phyloP scores from a whole-genome alignment of 2,113 vertebrate species.

The Motacilla tschutschensis region DNA sequence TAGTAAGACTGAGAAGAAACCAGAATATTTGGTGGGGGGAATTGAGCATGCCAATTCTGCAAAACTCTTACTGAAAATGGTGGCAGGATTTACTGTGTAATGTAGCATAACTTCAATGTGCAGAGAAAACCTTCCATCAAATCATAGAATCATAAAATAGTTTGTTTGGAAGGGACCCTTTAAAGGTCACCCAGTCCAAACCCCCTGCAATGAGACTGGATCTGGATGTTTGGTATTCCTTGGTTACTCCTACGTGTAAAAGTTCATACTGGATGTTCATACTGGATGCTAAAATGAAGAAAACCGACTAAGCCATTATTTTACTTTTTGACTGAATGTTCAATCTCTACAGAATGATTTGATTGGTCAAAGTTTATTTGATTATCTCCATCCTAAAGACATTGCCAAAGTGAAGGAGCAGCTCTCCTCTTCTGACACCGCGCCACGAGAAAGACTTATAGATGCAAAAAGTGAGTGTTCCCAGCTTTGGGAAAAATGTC shows the following conservation, averaged over 20 bases:
- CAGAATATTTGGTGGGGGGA: background rate
- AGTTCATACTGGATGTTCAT: background rate
- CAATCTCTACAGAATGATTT: slow-evolving; percentile 86
- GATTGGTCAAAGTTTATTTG: slow-evolving; percentile 97
- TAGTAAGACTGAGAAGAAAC: background rate
- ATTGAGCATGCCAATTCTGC: background rate
- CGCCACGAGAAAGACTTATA: slow-evolving; percentile 93
- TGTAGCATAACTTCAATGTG: background rate
- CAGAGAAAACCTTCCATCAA: background rate
- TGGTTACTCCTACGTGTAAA: background rate
- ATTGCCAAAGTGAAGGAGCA: slow-evolving; percentile 99
- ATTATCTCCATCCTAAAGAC: slow-evolving; percentile 98
- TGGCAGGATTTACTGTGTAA: background rate
- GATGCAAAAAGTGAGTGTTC: slow-evolving; percentile 92
- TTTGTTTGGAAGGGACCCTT: background rate
- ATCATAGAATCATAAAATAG: background rate
- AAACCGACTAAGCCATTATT: background rate
- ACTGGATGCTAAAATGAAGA: background rate
- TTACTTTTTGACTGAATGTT: slow-evolving; percentile 25
- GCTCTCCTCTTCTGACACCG: slow-evolving; percentile 94
- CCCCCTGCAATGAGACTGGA: background rate
- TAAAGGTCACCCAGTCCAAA: background rate
- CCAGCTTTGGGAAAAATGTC: background rate
- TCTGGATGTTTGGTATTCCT: background rate
- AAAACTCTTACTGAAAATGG: background rate